Percentiles rank a stretch among this genome's conserved stretches.
phyloP scores from a whole-genome alignment of 2,113 vertebrate species.

The Microcebus ravelobensis region DNA sequence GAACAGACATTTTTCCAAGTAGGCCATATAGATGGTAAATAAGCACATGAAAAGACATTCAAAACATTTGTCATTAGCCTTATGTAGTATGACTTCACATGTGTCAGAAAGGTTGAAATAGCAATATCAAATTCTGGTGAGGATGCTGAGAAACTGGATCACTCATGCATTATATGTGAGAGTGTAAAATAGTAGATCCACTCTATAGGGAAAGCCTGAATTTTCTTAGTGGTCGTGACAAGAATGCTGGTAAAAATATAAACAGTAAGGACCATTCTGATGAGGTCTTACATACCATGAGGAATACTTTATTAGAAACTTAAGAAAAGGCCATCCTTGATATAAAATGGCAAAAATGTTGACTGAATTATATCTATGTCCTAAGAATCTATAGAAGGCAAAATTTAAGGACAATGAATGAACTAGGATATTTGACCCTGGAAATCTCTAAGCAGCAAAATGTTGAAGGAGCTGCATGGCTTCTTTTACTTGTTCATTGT shows the following conservation, averaged over 20 bases:
- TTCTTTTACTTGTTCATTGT: background rate
- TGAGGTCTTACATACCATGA: background rate
- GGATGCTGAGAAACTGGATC: background rate
- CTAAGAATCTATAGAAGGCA: background rate
- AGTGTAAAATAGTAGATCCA: background rate
- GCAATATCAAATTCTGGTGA: background rate
- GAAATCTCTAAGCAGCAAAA: background rate
- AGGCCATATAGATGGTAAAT: background rate
- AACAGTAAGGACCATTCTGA: background rate
- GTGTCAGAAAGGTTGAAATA: background rate
- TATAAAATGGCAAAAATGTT: background rate
- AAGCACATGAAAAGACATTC: background rate
- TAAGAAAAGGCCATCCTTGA: background rate
- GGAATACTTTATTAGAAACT: background rate
- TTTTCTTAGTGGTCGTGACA: background rate
- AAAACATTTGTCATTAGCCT: background rate
- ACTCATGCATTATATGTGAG: accelerated
- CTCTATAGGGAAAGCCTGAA: background rate
- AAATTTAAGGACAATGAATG: background rate
- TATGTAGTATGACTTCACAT: background rate
- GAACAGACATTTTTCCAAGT: background rate
- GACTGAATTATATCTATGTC: background rate
- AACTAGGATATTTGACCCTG: background rate
- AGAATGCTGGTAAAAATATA: background rate
- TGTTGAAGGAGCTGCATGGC: background rate